Evolutionary conservation across 2,113 vertebrate genomes (phyloP).

Genomic region (Prionailurus bengalensis): DNA sequence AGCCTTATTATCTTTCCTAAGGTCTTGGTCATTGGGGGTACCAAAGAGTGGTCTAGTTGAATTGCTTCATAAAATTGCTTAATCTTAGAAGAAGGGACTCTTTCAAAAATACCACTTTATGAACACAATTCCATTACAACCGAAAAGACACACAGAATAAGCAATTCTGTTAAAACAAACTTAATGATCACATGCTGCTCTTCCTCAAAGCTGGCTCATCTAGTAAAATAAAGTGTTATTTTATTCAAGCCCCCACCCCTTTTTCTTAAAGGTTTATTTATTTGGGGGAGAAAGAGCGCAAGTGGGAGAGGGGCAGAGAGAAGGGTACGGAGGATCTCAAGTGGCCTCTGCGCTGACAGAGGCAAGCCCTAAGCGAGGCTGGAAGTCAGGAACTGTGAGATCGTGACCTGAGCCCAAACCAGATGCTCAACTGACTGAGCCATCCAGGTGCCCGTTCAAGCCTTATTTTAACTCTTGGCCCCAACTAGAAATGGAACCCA

Average conservation of each 20-base stretch:
- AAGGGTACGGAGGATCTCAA: no score
- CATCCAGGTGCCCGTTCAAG: no score
- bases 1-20: neutral
- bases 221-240: neutral
- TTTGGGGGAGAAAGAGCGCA: no score
- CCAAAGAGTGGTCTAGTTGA: neutral
- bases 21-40: neutral
- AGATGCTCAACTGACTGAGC: no score
- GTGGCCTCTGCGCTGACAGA: no score
- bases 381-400: no score
- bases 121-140: neutral
- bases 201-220: neutral
- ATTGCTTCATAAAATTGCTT: neutral
- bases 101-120: neutral
- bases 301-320: no score
- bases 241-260: neutral
- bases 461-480: neutral
- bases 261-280: no score
- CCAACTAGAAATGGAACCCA: neutral
- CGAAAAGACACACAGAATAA: neutral
- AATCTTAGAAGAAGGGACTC: neutral
- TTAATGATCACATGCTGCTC: neutral
- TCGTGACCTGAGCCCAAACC: no score
- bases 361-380: no score
- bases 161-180: constrained; percentile 3